Evolutionary conservation across 2,797 vertebrate species (phyloP).

Genomic region (Chrysocyon brachyurus): DNA sequence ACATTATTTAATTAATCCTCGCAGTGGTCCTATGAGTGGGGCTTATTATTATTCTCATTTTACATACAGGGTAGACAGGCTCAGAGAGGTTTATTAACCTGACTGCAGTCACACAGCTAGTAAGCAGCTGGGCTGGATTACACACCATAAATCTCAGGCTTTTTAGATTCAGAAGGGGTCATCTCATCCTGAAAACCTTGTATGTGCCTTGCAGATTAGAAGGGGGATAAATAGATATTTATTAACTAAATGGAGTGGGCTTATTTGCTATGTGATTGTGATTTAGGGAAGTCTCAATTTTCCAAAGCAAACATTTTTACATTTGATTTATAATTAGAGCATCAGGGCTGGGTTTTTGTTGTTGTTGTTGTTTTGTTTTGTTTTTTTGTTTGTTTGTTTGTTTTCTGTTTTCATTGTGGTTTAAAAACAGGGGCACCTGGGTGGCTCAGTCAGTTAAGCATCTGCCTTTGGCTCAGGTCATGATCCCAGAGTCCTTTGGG

Average conservation of each 20-base stretch:
- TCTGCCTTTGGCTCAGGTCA: too few species aligned
- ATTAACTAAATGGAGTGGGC: neutral
- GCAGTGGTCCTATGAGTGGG: neutral
- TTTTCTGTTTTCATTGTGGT: too few species aligned
- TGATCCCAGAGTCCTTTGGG: too few species aligned
- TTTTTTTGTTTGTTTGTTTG: too few species aligned
- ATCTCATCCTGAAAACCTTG: neutral
- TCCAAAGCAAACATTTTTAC: conserved; percentile 33
- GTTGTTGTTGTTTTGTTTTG: too few species aligned
- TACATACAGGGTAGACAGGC: neutral
- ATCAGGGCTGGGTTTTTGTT: too few species aligned
- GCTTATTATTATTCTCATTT: neutral
- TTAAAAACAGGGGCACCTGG: too few species aligned
- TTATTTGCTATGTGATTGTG: conserved; percentile 18
- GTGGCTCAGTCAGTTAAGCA: too few species aligned
- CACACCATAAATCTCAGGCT: neutral
- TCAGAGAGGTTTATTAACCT: conserved; percentile 10
- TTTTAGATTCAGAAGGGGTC: neutral
- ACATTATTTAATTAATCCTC: neutral
- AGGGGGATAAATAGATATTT: neutral
- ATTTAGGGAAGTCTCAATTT: conserved; percentile 44
- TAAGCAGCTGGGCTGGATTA: neutral
- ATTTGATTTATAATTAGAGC: neutral
- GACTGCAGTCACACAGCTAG: neutral
- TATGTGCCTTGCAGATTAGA: neutral